Base-by-base conservation (phyloP, 2,113 vertebrate species). In the Eulemur rufifrons region DNA sequence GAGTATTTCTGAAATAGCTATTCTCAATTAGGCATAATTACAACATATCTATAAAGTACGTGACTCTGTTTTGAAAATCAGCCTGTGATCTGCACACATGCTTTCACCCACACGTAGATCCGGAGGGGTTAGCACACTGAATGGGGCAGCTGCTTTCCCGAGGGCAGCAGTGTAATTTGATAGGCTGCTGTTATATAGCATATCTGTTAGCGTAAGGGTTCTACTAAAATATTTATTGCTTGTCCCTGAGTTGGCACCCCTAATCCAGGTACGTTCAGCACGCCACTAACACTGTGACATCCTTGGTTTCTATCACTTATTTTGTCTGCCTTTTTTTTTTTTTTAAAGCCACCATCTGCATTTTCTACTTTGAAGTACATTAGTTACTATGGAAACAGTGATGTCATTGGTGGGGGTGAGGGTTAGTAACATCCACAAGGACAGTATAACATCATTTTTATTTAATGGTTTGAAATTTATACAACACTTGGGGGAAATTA, bases 381-480 rank as follows among this genome's bases (percentile, higher is more conserved):
- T 97, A 97, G 97, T 97, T 95, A 81, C 96, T 89, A 97, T 97
- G 95, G 97, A 95, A 97, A 97, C 96, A 54, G 50, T 94, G 96
- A 96, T 93, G 96, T 97, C 94, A 80, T 63, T 66, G 73, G 32
- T 86, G 56, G 94, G 93, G 92, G 81, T 83, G 83, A 93, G 73
- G 92, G 86, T 97, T 97, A 32, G 77, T 77, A 59, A 85, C 85
- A 95, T 95, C 63, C 78, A 61, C 56, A 87, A 95, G 96, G 94
- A 89, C 88, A 50, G 45, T 91, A 85, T 81, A 64, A 74, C 91
- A 78, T 76, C 71, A 86, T 94, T 96, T 64, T 64, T 94, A 92
- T 78, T 86, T 97, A 95, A 86, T 91, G 92, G 92, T 37, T 97
- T 94, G 96, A 95, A 87, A 96, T 96, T 77, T 95, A 81, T 54